Conservation (phyloP, 2,888 invertebrate species). For the Spilarctia lutea region DNA sequence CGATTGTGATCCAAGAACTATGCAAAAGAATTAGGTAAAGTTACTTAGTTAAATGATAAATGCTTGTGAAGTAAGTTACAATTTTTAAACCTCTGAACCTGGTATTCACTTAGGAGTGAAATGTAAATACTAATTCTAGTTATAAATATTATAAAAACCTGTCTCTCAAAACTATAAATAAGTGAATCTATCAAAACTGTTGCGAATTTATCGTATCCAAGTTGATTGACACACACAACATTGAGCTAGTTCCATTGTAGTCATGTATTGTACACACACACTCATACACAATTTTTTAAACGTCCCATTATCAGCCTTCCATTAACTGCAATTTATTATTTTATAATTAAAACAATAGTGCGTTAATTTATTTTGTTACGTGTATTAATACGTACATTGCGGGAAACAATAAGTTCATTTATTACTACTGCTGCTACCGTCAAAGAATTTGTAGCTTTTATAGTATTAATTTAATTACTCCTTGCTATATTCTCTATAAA, state of each 20-base stretch:
- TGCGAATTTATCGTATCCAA: not conserved
- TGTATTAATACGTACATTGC: constrained; percentile 23
- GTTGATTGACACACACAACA: not conserved
- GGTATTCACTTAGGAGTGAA: not conserved
- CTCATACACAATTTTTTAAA: no score
- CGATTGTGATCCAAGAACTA: not conserved
- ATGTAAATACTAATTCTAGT: not conserved
- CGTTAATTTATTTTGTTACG: constrained; percentile 37
- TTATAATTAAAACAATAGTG: constrained; percentile 35
- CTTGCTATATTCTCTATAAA: no score
- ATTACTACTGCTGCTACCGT: constrained; percentile 20
- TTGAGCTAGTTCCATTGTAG: not conserved
- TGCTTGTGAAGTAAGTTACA: not conserved
- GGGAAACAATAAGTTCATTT: constrained; percentile 22
- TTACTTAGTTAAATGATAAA: not conserved
- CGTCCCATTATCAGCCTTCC: not conserved
- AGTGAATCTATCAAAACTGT: not conserved
- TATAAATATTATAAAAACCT: not conserved
- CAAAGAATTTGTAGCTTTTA: not conserved
- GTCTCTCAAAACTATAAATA: not conserved
- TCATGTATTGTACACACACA: not conserved
- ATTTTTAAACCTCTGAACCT: not conserved
- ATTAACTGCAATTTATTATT: not conserved
- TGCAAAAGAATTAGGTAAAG: not conserved
- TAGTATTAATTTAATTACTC: constrained; percentile 5